These are phyloP conservation scores for Seriola rivoliana DNA, from an alignment of 2,113 vertebrate species.

Conservation along the genomic window DNA sequence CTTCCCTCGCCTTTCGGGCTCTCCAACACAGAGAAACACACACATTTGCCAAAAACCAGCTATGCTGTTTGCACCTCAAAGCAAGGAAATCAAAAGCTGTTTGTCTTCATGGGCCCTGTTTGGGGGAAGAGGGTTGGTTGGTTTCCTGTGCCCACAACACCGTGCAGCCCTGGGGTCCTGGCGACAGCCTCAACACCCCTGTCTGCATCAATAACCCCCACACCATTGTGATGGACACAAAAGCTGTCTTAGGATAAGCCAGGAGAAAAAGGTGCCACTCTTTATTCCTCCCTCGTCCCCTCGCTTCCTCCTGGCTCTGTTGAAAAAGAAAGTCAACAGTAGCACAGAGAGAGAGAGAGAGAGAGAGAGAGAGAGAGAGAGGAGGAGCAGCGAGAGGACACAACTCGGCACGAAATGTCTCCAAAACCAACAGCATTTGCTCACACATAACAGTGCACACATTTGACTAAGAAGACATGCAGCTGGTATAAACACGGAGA, in stretches of 20 bases:
- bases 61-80: slow-evolving; percentile 59
- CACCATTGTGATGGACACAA: slow-evolving; percentile 76
- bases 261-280: slow-evolving; percentile 73
- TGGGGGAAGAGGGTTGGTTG: slow-evolving; percentile 50
- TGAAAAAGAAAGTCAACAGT: slow-evolving; percentile 67
- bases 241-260: slow-evolving; percentile 66
- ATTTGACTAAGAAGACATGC: neutral
- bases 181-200: slow-evolving; percentile 56
- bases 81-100: slow-evolving; percentile 74
- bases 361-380: neutral
- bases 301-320: slow-evolving; percentile 57
- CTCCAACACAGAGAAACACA: slow-evolving; percentile 14
- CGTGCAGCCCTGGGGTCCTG: slow-evolving; percentile 51
- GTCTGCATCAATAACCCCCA: slow-evolving; percentile 72
- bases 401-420: slow-evolving; percentile 16
- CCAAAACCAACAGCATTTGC: slow-evolving; percentile 10
- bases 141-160: slow-evolving; percentile 67
- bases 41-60: slow-evolving; percentile 27
- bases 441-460: neutral
- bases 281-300: slow-evolving; percentile 73
- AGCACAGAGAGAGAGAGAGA: slow-evolving; percentile 49
- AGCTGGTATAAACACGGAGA: neutral
- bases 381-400: neutral
- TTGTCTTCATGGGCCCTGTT: slow-evolving; percentile 66
- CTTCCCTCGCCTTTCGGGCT: slow-evolving; percentile 49